Percentiles rank a stretch among this genome's conserved stretches.
Evolutionary conservation across 1,140 invertebrate species (phyloP).

Genomic region (Eupristina koningsbergeri): DNA sequence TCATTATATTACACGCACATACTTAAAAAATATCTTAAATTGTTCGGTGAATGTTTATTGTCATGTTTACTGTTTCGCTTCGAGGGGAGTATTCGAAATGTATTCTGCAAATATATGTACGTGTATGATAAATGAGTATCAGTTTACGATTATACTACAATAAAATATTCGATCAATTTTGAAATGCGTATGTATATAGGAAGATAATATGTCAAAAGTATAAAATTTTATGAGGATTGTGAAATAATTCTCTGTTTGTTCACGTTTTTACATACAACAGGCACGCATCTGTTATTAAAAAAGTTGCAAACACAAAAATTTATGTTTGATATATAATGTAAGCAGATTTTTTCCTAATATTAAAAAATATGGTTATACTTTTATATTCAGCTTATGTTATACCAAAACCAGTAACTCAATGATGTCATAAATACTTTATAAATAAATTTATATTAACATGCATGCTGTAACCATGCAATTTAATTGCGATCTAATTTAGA

Average conservation of each 20-base stretch:
- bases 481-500: not conserved
- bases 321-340: no score
- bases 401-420: not conserved
- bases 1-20: no score
- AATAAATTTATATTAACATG: not conserved
- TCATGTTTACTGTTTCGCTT: no score
- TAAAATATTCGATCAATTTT: not conserved
- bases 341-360: no score
- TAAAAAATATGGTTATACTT: no score
- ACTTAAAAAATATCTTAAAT: not conserved
- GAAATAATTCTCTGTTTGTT: not conserved
- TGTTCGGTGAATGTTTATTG: no score
- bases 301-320: not conserved
- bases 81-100: no score
- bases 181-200: not conserved
- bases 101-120: no score
- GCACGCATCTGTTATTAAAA: no score
- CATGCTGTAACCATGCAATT: not conserved
- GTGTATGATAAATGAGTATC: not conserved
- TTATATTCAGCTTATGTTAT: no score
- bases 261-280: not conserved
- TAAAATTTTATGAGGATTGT: conserved; percentile 10
- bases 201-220: not conserved
- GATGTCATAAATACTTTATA: not conserved
- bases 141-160: not conserved